phyloP scores from a whole-genome alignment of 2,888 invertebrate genomes.

The Ptycholaimellus sp. region DNA sequence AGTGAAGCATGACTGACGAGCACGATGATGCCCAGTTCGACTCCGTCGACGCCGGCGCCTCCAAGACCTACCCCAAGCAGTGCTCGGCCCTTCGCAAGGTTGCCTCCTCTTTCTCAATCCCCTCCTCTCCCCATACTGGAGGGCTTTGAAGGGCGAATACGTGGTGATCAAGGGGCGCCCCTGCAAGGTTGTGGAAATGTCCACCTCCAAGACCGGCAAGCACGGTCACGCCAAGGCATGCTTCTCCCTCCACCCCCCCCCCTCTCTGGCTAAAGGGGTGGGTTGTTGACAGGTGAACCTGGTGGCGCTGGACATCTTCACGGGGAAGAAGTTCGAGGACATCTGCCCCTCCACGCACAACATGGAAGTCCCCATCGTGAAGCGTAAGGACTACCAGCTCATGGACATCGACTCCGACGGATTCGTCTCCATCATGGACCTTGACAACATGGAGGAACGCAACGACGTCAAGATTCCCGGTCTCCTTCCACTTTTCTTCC shows the following conservation, averaged over 20 bases:
- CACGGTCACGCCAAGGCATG: constrained; percentile 83
- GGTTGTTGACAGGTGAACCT: constrained; percentile 45
- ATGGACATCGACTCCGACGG: constrained; percentile 67
- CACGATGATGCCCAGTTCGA: constrained; percentile 13
- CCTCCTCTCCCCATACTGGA: no score
- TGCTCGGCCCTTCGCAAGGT: constrained; percentile 96
- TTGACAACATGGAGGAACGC: constrained; percentile 42
- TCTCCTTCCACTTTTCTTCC: no score
- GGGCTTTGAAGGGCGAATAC: constrained; percentile 89
- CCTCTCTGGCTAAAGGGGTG: constrained; percentile 12
- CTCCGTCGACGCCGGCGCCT: constrained; percentile 41
- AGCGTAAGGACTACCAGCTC: constrained; percentile 73
- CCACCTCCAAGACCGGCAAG: constrained; percentile 97
- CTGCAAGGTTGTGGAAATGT: constrained; percentile 99
- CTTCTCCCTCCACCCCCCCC: background rate
- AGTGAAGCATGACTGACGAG: background rate
- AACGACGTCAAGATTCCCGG: no score
- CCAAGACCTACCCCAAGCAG: constrained; percentile 86
- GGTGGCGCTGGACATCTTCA: constrained; percentile 76
- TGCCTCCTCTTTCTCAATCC: no score
- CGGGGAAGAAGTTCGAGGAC: constrained; percentile 84
- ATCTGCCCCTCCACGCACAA: constrained; percentile 99
- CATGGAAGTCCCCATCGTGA: constrained; percentile 93
- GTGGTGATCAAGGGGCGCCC: constrained; percentile 90
- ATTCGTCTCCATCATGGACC: constrained; percentile 65